Percentiles rank a stretch among this genome's conserved stretches.
Conservation (phyloP, 2,888 invertebrate species). For the Drosophila gaucha region DNA sequence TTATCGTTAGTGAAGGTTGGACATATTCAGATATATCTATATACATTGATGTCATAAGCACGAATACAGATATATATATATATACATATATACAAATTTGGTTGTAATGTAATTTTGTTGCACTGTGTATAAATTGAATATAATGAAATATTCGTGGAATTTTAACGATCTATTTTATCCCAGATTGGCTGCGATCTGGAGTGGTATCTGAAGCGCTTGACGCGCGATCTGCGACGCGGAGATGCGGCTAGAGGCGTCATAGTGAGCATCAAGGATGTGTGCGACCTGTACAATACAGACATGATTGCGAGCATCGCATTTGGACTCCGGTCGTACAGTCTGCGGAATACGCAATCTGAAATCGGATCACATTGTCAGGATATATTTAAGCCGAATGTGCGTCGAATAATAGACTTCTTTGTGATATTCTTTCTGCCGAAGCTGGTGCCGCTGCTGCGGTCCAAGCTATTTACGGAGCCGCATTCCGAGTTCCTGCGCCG, state of each 20-base stretch:
- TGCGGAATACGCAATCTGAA: constrained; percentile 84
- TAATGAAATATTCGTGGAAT: neutral
- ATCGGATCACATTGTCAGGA: constrained; percentile 84
- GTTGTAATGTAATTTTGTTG: constrained; percentile 3
- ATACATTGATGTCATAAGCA: too few species aligned
- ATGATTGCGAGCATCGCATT: constrained; percentile 85
- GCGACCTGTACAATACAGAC: constrained; percentile 84
- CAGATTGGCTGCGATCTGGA: constrained; percentile 83
- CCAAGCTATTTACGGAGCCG: constrained; percentile 75
- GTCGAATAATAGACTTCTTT: constrained; percentile 83
- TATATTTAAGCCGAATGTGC: constrained; percentile 81
- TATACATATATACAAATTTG: neutral
- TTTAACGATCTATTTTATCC: neutral
- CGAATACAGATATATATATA: too few species aligned
- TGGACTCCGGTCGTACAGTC: constrained; percentile 84
- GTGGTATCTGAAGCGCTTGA: constrained; percentile 75
- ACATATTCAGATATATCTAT: neutral
- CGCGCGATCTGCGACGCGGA: constrained; percentile 66
- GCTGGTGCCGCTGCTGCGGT: constrained; percentile 79
- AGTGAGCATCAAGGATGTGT: constrained; percentile 81
- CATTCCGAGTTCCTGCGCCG: constrained; percentile 83
- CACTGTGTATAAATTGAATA: constrained; percentile 16
- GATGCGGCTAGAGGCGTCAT: constrained; percentile 56
- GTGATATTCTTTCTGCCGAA: constrained; percentile 84
- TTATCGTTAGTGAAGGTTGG: neutral